phyloP scores from a whole-genome alignment of 2,888 invertebrate genomes.

The Anagyrus pseudococci region DNA sequence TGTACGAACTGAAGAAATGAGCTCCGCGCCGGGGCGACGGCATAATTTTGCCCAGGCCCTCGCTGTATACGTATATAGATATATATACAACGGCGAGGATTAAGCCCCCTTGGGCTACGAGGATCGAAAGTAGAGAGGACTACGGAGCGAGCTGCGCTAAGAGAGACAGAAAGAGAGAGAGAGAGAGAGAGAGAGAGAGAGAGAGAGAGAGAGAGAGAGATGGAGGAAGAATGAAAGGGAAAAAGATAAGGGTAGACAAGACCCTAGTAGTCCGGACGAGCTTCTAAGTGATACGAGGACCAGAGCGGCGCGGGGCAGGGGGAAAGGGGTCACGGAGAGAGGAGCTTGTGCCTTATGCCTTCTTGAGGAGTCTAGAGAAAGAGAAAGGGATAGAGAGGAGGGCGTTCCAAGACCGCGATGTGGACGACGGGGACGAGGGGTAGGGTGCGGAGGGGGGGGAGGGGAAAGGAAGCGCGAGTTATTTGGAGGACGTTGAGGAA shows the following conservation, averaged over 20 bases:
- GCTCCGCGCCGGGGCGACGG: slow-evolving; percentile 34
- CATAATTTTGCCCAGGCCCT: slow-evolving; percentile 42
- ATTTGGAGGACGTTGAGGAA: slow-evolving; percentile 21
- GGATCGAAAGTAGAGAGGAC: slow-evolving; percentile 12
- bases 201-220: neutral
- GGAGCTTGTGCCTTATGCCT: too few species aligned
- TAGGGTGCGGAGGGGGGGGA: too few species aligned
- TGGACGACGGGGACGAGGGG: too few species aligned
- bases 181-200: neutral
- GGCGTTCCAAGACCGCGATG: too few species aligned
- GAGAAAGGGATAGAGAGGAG: too few species aligned
- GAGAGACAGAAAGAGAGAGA: neutral
- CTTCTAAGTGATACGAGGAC: neutral
- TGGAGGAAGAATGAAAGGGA: neutral
- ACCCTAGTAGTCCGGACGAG: neutral
- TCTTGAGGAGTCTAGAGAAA: too few species aligned
- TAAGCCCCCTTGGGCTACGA: slow-evolving; percentile 38
- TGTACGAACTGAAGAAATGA: slow-evolving; percentile 33
- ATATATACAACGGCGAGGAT: slow-evolving; percentile 41
- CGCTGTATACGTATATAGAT: too few species aligned
- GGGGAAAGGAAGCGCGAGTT: neutral
- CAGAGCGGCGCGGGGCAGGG: too few species aligned
- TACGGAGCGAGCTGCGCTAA: neutral
- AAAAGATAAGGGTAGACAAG: neutral
- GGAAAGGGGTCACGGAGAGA: too few species aligned